Evolutionary conservation across 92 coral and sea anemone species (phyloP), one percentile per base, ranked within the genome.

Genomic region (Virgularia gustaviana): DNA sequence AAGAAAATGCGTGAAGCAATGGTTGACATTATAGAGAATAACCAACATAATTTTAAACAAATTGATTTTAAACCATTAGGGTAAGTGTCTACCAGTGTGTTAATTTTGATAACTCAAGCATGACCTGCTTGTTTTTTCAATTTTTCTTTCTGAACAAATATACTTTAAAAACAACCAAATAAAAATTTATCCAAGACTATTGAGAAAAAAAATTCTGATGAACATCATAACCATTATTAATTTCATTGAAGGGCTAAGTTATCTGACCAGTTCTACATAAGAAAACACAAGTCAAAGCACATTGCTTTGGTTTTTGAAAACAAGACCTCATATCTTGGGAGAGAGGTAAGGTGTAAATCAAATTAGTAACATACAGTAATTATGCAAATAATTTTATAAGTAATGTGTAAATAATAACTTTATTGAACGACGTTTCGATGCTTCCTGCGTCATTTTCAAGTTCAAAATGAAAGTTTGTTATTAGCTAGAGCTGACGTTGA

Each of bases 261-360:
- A 23, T 66, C 73, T 10, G 49, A 36, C 33, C 79, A 52, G 41
- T 74, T 84, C 70, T 45, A 76, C 38, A 72, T 73, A 37, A 75
- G 85, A 6, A 41, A 27, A 39, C 56, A 66, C 38, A 22, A 49
- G n/a, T 63, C 72, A 49, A 81, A 84, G 71, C 84, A 77, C 23
- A 32, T 88, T 47, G 84, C 83, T 4, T 65, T 91, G 38, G 55
- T 88, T 30, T 91, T 91, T 84, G 97, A 91, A 72, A 87, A 74
- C 36, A 73, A 83, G n/a, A 81, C 83, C 35, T 91, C 97, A 2
- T 91, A 83, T 35, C 79, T 91, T 36, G 97, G 97, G 5, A 85
- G 79, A 76, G 96, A 91, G 89, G 97, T 91, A 71, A 70, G 86
- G 78, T 15, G 0, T 27, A 22, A 36, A 23, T 16, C 23, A 20